Evolutionary conservation across 1,140 invertebrate species (phyloP).

Genomic region (Elysia chlorotica): DNA sequence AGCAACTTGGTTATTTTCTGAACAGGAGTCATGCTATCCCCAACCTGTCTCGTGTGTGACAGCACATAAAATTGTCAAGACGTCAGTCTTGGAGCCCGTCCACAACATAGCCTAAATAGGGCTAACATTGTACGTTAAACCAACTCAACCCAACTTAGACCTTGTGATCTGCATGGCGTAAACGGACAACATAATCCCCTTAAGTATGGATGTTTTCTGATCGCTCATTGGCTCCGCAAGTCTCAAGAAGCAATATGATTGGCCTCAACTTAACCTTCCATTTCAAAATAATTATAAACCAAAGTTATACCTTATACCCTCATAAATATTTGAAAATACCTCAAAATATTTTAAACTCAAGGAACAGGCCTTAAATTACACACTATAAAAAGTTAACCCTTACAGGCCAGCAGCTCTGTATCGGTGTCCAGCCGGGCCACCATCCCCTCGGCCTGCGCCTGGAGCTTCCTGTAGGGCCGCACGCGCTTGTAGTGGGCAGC

Average conservation of each 20-base stretch:
- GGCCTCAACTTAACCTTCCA: neutral
- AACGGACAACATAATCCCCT: too few species aligned
- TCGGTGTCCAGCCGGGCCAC: constrained; percentile 55
- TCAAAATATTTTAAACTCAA: neutral
- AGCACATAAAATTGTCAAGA: too few species aligned
- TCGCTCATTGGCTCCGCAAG: neutral
- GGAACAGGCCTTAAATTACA: neutral
- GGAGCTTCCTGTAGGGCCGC: constrained; percentile 36
- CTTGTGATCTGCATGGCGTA: too few species aligned
- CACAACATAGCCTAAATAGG: too few species aligned
- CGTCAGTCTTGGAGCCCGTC: too few species aligned
- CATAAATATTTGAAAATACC: too few species aligned
- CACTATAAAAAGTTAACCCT: constrained; percentile 21
- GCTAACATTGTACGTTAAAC: too few species aligned
- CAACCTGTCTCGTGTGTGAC: too few species aligned
- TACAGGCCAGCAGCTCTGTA: constrained; percentile 53
- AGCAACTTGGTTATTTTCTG: too few species aligned
- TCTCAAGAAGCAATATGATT: neutral
- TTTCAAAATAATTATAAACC: neutral
- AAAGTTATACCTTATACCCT: neutral
- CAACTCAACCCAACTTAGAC: too few species aligned
- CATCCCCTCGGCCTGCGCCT: constrained; percentile 51
- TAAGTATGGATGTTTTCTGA: too few species aligned
- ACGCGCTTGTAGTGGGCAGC: constrained; percentile 37
- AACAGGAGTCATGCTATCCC: too few species aligned